A percentile compares a stretch with the other conserved stretches of the same genome.
Conservation (phyloP, 2,113 vertebrate genomes). For the Castor canadensis region DNA sequence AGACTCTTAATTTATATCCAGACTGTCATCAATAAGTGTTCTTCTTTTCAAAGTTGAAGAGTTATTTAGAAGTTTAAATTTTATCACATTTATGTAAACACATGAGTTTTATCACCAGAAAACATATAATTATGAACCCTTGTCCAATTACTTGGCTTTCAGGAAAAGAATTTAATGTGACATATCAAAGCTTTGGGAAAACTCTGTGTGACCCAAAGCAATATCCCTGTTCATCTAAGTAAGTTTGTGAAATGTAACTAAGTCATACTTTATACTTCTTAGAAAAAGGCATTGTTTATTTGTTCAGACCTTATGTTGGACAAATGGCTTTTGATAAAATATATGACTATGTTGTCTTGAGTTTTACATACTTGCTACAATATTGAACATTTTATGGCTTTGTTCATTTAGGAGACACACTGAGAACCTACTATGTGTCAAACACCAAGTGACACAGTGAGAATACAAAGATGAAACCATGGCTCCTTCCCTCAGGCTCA, state of each 20-base stretch:
- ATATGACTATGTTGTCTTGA: not conserved
- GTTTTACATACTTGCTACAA: not conserved
- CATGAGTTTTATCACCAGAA: not conserved
- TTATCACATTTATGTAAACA: not conserved
- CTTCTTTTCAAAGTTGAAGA: not conserved
- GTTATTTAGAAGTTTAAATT: not conserved
- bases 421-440: not conserved
- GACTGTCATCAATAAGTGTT: not conserved
- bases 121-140: not conserved
- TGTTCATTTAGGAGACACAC: not conserved
- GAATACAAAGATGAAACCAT: not conserved
- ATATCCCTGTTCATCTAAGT: not conserved
- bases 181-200: not conserved
- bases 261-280: not conserved
- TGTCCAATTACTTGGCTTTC: not conserved
- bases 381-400: not conserved
- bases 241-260: not conserved
- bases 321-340: not conserved
- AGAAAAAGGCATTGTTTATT: not conserved
- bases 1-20: not conserved
- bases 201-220: not conserved
- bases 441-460: not conserved
- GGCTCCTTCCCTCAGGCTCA: not conserved
- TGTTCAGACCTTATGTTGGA: not conserved
- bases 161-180: not conserved